These are phyloP conservation scores for Hypomesus transpacificus DNA, from an alignment of 2,113 vertebrate genomes.

Conservation along the genomic window DNA sequence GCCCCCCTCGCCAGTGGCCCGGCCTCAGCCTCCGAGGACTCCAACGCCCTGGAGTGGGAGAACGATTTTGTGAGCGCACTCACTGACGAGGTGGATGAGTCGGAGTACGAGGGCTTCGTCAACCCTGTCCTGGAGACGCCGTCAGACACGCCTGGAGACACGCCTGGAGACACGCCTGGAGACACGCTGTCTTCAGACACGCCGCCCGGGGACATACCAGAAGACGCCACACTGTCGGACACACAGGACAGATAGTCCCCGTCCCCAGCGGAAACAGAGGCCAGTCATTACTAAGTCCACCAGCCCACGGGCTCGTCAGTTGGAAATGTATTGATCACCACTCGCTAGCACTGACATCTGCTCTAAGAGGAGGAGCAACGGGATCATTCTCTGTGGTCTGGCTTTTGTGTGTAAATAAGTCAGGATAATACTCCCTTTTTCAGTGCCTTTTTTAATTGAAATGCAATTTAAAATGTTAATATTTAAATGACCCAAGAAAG, in stretches of 20 bases:
- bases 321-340: slow-evolving; percentile 28
- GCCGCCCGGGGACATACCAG: slow-evolving; percentile 27
- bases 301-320: slow-evolving; percentile 50
- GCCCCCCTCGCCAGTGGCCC: slow-evolving; percentile 78
- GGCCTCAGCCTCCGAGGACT: slow-evolving; percentile 88
- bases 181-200: neutral
- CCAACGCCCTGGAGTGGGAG: slow-evolving; percentile 94
- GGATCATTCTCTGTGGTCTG: neutral
- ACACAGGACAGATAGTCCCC: slow-evolving; percentile 78
- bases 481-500: neutral
- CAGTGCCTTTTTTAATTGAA: neutral
- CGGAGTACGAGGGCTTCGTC: slow-evolving; percentile 88
- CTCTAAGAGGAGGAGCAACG: neutral
- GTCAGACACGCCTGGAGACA: slow-evolving; percentile 42
- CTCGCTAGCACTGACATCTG: slow-evolving; percentile 25
- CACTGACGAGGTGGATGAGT: slow-evolving; percentile 80
- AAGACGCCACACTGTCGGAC: slow-evolving; percentile 51
- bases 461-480: neutral
- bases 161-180: neutral
- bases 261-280: slow-evolving; percentile 37
- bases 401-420: neutral
- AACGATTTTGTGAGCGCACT: slow-evolving; percentile 91
- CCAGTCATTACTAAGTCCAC: slow-evolving; percentile 13
- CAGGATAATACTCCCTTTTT: too few relatives aligned
- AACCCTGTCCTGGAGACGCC: slow-evolving; percentile 87